These are phyloP conservation scores for Pentamera pediparva DNA, from an alignment of 53 echinoderm and acorn worm species.

Conservation along the genomic window DNA sequence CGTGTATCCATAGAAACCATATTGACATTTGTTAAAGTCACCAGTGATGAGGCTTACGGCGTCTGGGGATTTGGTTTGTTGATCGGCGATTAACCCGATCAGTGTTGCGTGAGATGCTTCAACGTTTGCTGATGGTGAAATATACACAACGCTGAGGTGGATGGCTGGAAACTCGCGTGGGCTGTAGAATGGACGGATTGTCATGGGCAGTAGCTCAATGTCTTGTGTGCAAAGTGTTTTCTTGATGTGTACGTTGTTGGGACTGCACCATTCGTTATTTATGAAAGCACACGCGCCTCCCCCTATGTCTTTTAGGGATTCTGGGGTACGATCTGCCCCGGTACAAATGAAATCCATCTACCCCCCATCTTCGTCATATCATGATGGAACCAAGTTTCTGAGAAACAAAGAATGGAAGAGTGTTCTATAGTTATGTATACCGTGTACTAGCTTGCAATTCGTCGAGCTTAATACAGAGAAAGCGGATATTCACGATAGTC, in stretches of 20 bases:
- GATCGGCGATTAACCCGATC: background rate
- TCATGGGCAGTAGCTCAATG: background rate
- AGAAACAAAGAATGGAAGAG: slow-evolving; percentile 1
- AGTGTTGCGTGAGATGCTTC: background rate
- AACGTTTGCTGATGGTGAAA: background rate
- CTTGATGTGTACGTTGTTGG: background rate
- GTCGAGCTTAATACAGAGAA: background rate
- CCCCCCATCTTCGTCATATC: no score
- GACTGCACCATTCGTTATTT: background rate
- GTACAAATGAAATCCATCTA: no score
- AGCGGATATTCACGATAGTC: background rate
- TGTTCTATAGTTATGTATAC: background rate
- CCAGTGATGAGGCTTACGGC: no score
- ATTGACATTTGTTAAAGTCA: no score
- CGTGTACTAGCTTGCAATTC: background rate
- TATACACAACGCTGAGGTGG: background rate
- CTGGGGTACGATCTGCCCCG: background rate
- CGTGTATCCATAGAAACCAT: no score
- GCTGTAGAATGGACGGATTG: background rate
- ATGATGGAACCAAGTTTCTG: background rate
- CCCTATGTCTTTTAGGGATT: background rate
- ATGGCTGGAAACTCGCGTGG: background rate
- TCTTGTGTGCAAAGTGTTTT: background rate
- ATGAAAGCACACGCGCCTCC: background rate
- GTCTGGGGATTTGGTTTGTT: no score